A percentile compares a stretch with the other conserved stretches of the same genome.
phyloP scores from a whole-genome alignment of 2,888 invertebrate genomes.

The Oligia fasciuncula region DNA sequence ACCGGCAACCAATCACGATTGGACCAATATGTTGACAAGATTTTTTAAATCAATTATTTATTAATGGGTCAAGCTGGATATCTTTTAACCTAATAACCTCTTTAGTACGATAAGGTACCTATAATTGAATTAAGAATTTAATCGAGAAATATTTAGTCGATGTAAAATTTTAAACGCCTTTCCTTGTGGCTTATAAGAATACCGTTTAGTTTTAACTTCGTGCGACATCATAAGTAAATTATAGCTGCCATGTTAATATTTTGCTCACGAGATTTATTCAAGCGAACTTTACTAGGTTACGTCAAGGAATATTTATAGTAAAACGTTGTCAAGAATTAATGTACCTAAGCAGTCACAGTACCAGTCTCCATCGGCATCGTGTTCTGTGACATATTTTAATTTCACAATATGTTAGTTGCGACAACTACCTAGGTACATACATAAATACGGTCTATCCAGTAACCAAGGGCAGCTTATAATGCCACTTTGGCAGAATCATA shows the following conservation, averaged over 20 bases:
- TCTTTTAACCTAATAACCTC: conserved; percentile 14
- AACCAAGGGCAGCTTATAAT: background rate
- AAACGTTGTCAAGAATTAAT: background rate
- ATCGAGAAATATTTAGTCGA: background rate
- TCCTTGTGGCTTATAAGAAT: background rate
- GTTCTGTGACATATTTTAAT: background rate
- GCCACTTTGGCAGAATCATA: too few species aligned
- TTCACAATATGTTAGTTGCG: background rate
- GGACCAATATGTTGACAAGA: too few species aligned
- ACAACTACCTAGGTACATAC: background rate
- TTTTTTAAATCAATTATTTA: background rate
- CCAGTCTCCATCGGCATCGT: background rate
- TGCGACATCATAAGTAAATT: background rate
- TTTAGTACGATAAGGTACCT: background rate
- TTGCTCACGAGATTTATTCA: background rate
- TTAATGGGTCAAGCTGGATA: conserved; percentile 2
- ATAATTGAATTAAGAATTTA: conserved; percentile 10
- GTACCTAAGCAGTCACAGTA: background rate
- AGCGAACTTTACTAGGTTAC: background rate
- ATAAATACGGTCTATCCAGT: background rate
- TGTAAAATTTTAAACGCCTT: background rate
- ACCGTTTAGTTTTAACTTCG: background rate
- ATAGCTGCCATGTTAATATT: background rate
- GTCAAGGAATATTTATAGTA: too few species aligned
- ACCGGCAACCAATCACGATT: background rate